Evolutionary conservation across 2,113 vertebrate species (phyloP), one percentile per base, ranked within the genome.

Genomic region (Misgurnus anguillicaudatus): DNA sequence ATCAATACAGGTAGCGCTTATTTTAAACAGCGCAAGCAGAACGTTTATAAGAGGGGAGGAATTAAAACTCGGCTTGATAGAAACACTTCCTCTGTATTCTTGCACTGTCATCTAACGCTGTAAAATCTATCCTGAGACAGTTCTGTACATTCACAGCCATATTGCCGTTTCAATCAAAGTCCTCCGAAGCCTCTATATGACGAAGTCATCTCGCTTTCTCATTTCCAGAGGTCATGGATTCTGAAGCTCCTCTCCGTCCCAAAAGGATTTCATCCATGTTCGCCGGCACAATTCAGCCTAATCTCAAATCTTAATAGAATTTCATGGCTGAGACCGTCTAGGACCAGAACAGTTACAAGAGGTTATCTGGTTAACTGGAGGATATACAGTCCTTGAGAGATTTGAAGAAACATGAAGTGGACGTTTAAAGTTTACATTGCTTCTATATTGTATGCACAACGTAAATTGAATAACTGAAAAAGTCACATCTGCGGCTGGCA

Each of bases 301-400:
- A 86, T 87, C 86, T 84, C 86, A 85, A 82, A 80, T 80, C 71
- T 2, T 69, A 87, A 91, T 90, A 87, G 67, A 92, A 90, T 80
- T 83, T 64, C 86, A 88, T 83, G 78, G 84, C 77, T 74, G 85
- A 87, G 87, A 83, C 88, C 51, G 42, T 65, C 31, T 19, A 53
- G 51, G 51, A 48, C 65, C 57, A 61, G 78, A 24, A 39, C 51
- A 24, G 7, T 24, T 63, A 55, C 31, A 36, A 71, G 66, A 73
- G 74, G 36, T 88, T 86, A 88, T 91, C 87, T 86, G 82, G 79
- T 85, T 89, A 78, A 87, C 79, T 55, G 86, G 86, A 86, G 82
- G 84, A 83, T 88, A 82, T 83, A 83, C 24, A 31, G 24, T 31
- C 24, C 81, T 82, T 55, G 69, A 80, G 87, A 85, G 85, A 88